Evolutionary conservation across 2,113 vertebrate genomes (phyloP), one percentile per base, ranked within the genome.

Genomic region (Felis chaus): DNA sequence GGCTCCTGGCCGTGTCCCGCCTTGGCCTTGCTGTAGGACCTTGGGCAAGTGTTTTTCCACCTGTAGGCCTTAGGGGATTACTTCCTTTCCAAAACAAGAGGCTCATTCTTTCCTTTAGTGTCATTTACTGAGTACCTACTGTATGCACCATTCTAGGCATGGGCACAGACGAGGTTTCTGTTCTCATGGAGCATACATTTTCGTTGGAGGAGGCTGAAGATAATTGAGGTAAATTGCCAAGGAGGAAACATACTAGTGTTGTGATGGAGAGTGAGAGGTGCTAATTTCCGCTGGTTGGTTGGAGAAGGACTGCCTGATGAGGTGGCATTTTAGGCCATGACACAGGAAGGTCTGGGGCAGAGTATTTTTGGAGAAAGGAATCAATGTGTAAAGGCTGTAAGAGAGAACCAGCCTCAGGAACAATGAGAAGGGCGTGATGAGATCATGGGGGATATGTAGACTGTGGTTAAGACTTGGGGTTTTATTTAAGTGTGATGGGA

Each of bases 141-240:
- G 55, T 33, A 16, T 50, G 84, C 31, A 7, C 36, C 27, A 1
- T 45, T 53, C 27, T 45, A 18, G 69, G 50, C 10, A 1, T 1
- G 3, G 48, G 53, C 85, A 63, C 21, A 57, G 68, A 9, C 0
- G 1, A 1, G n/a, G n/a, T 18, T 55, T 93, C 55, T 91, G 13
- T 25, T 88, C 89, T 41, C 0, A 0, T 61, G 65, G 19, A 36
- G 63, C 0, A 0, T 13, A 0, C 8, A 2, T 33, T 78, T 84
- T 48, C 21, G 45, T 36, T 14, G 87, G 41, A 21, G 61, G 83
- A 95, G 81, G 16, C 78, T 25, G 63, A 41, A 0, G 3, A 0
- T 36, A 14, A 50, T 0, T 41, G 36, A 41, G 36, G 55, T 74
- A n/a, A 66, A 57, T 36, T 31, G 31, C 55, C 14, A 45, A 80